These are phyloP conservation scores for Rhinolophus sinicus DNA, from an alignment of 2,113 vertebrate species.

Conservation along the genomic window DNA sequence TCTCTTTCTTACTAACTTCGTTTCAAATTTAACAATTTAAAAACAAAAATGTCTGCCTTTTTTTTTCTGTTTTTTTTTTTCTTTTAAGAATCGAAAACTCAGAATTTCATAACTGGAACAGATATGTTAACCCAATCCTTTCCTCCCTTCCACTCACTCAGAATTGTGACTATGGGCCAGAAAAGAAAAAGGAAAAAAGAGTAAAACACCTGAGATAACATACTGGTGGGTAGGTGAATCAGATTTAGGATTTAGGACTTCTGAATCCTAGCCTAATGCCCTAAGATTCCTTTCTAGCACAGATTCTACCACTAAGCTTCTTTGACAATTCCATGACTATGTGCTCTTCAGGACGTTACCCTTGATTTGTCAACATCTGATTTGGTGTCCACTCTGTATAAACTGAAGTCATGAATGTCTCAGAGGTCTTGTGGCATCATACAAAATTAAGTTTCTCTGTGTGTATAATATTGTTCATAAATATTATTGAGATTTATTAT, in stretches of 20 bases:
- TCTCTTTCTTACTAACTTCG: background rate
- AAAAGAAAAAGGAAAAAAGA: background rate
- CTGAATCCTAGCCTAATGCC: background rate
- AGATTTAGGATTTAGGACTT: background rate
- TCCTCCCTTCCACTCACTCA: background rate
- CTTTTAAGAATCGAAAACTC: background rate
- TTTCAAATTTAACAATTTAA: constrained; percentile 33
- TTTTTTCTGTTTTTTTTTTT: background rate
- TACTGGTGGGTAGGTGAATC: background rate
- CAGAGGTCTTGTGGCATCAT: background rate
- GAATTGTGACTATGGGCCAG: background rate
- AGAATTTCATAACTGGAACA: background rate
- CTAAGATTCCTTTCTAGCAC: background rate
- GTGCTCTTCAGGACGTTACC: background rate
- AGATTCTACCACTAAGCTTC: background rate
- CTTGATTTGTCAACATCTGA: no score
- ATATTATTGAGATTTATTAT: background rate
- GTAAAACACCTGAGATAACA: background rate
- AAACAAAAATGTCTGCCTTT: background rate
- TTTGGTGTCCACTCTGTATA: background rate
- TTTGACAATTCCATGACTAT: background rate
- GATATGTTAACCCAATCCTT: background rate
- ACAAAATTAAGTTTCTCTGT: background rate
- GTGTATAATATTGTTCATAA: background rate
- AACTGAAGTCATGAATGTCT: background rate